phyloP scores from a whole-genome alignment of 1,140 invertebrate species.

The Brachionus calyciflorus region DNA sequence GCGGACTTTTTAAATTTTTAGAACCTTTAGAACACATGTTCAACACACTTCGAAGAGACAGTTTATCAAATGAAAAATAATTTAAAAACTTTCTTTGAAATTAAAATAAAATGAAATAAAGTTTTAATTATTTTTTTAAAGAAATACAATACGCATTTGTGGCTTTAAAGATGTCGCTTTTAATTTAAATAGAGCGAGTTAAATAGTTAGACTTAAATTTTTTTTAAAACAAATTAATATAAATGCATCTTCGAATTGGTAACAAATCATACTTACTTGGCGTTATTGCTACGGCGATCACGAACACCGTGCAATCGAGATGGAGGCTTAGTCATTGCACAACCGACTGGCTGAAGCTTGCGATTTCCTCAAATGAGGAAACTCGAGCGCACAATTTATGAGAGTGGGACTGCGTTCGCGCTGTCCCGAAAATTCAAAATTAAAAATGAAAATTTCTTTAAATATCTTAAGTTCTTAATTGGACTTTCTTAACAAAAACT shows the following conservation, averaged over 20 bases:
- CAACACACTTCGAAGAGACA: too few species aligned
- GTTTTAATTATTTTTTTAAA: too few species aligned
- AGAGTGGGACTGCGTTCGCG: slow-evolving; percentile 47
- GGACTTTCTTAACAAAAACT: not conserved
- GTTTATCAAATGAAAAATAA: too few species aligned
- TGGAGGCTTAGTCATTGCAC: slow-evolving; percentile 47
- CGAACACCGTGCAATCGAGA: slow-evolving; percentile 47
- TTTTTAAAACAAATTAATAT: not conserved
- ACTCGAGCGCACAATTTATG: slow-evolving; percentile 47
- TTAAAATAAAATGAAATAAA: too few species aligned
- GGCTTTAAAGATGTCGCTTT: slow-evolving; percentile 15
- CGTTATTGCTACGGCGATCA: slow-evolving; percentile 47
- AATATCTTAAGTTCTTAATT: too few species aligned
- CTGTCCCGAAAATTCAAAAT: slow-evolving; percentile 44
- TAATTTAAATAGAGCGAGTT: not conserved
- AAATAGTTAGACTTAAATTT: not conserved
- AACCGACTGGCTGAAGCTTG: slow-evolving; percentile 46
- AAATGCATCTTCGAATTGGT: not conserved
- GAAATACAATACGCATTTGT: too few species aligned
- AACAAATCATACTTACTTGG: slow-evolving; percentile 47
- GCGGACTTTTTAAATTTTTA: too few species aligned
- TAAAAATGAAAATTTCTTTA: not conserved
- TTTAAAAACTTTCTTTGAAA: too few species aligned
- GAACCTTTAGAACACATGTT: too few species aligned
- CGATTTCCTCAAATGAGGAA: slow-evolving; percentile 47